Conservation (phyloP, 2,113 vertebrate genomes). For the Himantopus leucocephalus region DNA sequence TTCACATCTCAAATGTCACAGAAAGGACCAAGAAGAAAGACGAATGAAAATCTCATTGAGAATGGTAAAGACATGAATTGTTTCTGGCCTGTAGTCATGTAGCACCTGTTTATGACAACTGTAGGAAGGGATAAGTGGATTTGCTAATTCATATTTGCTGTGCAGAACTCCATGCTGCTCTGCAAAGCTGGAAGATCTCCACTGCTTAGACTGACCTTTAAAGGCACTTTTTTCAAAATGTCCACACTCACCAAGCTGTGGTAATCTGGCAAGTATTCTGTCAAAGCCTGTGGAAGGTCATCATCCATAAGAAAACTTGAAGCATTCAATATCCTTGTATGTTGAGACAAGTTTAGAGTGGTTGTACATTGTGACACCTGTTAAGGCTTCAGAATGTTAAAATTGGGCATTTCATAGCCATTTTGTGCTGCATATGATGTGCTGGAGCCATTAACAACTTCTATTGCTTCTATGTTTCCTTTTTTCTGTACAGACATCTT, state of each 20-base stretch:
- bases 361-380: not conserved
- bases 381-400: not conserved
- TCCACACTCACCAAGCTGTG: accelerated
- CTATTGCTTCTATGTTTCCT: not conserved
- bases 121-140: not conserved
- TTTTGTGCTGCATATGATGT: not conserved
- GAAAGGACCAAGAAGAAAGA: not conserved
- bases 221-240: not conserved
- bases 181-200: not conserved
- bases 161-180: not conserved
- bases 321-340: not conserved
- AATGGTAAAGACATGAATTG: not conserved
- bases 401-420: not conserved
- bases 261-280: not conserved
- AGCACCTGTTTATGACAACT: constrained; percentile 5
- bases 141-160: not conserved
- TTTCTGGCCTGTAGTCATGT: not conserved
- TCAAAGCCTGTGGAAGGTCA: not conserved
- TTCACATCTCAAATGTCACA: not conserved
- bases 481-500: not conserved
- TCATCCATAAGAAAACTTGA: not conserved
- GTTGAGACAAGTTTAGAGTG: not conserved
- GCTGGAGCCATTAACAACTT: not conserved
- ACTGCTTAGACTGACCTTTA: not conserved
- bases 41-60: not conserved